A percentile compares a stretch with the other conserved stretches of the same genome.
phyloP scores from a whole-genome alignment of 1,140 invertebrate species.

The Trichogramma pretiosum region DNA sequence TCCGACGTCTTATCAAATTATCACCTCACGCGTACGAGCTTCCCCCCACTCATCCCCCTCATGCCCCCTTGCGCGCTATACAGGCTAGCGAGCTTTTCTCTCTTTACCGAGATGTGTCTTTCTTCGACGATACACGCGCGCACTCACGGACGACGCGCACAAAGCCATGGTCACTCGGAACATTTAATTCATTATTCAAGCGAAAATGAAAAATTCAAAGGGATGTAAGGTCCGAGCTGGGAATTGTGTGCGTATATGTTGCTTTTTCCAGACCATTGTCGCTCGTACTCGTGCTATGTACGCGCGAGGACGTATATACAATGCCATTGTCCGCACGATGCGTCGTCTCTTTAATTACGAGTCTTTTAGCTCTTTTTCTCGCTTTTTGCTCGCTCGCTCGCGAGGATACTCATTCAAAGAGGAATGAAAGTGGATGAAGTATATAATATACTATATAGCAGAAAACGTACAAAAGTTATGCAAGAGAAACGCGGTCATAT shows the following conservation, averaged over 20 bases:
- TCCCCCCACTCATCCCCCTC: slow-evolving; percentile 17
- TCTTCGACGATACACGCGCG: neutral
- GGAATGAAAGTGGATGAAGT: too few relatives aligned
- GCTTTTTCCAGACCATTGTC: too few relatives aligned
- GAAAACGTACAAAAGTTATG: too few relatives aligned
- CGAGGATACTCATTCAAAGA: too few relatives aligned
- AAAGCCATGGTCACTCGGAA: slow-evolving; percentile 26
- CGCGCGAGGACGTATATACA: too few relatives aligned
- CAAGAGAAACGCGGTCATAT: too few relatives aligned
- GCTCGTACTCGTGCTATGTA: too few relatives aligned
- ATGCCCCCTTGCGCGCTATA: slow-evolving; percentile 11
- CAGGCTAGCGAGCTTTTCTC: too few relatives aligned
- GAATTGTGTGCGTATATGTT: too few relatives aligned
- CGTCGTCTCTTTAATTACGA: slow-evolving; percentile 12
- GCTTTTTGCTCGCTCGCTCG: slow-evolving; percentile 10
- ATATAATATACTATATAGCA: too few relatives aligned
- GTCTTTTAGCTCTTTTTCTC: slow-evolving; percentile 9
- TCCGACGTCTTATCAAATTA: slow-evolving; percentile 47
- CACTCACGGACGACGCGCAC: slow-evolving; percentile 25
- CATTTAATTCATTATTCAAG: slow-evolving; percentile 47
- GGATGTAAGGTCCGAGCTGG: neutral
- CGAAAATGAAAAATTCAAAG: slow-evolving; percentile 38
- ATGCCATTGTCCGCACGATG: too few relatives aligned
- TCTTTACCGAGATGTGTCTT: neutral
- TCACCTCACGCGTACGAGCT: too few relatives aligned